These are phyloP conservation scores for Dermochelys coriacea DNA, from an alignment of 2,797 vertebrate genomes.

Conservation along the genomic window DNA sequence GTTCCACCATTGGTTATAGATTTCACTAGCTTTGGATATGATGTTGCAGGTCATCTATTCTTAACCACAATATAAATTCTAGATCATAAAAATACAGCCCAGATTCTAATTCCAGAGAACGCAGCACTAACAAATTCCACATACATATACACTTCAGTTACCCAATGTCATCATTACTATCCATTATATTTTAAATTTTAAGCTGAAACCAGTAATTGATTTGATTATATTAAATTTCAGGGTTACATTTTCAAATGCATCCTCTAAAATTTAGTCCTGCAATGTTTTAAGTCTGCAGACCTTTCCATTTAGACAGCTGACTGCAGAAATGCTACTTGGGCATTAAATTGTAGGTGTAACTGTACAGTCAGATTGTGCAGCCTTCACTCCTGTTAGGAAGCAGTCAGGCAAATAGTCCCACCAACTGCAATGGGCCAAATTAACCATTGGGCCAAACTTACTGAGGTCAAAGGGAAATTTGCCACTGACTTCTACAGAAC, in stretches of 20 bases:
- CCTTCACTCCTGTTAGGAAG: not conserved
- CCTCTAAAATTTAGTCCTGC: not conserved
- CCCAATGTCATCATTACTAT: not conserved
- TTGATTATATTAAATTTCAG: not conserved
- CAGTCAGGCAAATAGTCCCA: not conserved
- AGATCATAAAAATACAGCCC: not conserved
- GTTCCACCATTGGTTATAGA: not conserved
- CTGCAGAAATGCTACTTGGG: not conserved
- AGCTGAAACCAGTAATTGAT: not conserved
- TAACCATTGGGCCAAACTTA: not conserved
- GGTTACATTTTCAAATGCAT: not conserved
- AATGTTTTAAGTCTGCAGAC: not conserved
- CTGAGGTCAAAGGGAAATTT: not conserved
- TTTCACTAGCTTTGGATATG: not conserved
- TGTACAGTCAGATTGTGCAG: not conserved
- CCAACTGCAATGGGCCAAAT: not conserved
- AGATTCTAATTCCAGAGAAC: not conserved
- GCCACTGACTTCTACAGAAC: not conserved
- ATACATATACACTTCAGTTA: not conserved
- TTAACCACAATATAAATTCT: not conserved
- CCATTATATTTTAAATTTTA: not conserved
- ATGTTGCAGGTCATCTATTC: not conserved
- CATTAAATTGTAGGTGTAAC: not conserved
- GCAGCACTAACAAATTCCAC: not conserved
- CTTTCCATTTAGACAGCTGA: not conserved